phyloP scores from a whole-genome alignment of 1,140 invertebrate species.

The Atopsyche davidsoni region DNA sequence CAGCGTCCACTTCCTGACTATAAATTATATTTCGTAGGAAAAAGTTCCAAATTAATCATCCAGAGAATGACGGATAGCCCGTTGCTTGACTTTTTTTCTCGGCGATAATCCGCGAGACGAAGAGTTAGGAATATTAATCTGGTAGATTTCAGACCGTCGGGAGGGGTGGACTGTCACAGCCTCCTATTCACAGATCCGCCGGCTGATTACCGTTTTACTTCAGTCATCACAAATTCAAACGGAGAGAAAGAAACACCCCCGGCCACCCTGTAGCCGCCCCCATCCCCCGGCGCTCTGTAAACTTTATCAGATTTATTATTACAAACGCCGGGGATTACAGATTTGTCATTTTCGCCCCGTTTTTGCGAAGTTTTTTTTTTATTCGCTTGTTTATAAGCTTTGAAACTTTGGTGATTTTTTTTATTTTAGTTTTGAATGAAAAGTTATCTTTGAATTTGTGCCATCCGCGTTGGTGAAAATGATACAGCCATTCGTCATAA shows the following conservation, averaged over 20 bases:
- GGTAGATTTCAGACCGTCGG: constrained; percentile 25
- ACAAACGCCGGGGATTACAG: background rate
- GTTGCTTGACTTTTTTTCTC: constrained; percentile 13
- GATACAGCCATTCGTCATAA: no score
- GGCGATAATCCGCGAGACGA: constrained; percentile 19
- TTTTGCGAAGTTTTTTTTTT: background rate
- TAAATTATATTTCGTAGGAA: no score
- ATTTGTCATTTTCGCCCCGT: constrained; percentile 10
- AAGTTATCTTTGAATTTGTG: no score
- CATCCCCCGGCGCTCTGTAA: constrained; percentile 3
- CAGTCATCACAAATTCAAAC: constrained; percentile 27
- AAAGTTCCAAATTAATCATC: constrained; percentile 14
- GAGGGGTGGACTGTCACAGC: constrained; percentile 20
- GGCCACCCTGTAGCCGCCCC: no score
- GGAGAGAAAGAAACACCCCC: no score
- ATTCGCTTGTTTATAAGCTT: constrained; percentile 1
- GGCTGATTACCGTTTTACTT: constrained; percentile 27
- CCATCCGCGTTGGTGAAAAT: no score
- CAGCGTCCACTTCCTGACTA: no score
- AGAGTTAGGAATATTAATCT: constrained; percentile 30
- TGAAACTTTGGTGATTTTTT: no score
- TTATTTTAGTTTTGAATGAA: no score
- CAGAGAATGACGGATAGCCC: constrained; percentile 14
- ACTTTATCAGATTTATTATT: constrained; percentile 26
- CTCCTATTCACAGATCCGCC: no score